Conservation (phyloP, 2,797 vertebrate species). For the Sebastes steindachneri region DNA sequence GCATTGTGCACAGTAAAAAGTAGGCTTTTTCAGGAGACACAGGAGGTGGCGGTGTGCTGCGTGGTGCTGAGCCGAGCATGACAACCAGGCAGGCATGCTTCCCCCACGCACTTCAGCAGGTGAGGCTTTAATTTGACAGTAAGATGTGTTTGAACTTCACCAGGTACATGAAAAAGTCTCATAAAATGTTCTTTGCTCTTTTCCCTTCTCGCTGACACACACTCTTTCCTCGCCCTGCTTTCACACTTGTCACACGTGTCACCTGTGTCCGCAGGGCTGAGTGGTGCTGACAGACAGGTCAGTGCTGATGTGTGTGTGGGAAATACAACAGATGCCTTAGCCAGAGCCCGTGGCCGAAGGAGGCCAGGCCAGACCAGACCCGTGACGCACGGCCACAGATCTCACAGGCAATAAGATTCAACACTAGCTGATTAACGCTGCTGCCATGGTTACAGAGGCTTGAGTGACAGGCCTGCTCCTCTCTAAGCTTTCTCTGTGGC, state of each 20-base stretch:
- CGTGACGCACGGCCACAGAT: conserved; percentile 50
- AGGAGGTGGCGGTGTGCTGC: conserved; percentile 44
- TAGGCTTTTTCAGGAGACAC: conserved; percentile 38
- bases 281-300: conserved; percentile 14
- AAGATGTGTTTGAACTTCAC: conserved; percentile 2
- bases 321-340: conserved; percentile 6
- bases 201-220: neutral
- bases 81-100: conserved; percentile 38
- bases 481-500: conserved; percentile 28
- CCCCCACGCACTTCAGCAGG: conserved; percentile 40
- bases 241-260: conserved; percentile 30
- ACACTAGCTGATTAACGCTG: conserved; percentile 55
- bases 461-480: conserved; percentile 59
- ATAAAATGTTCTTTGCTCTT: conserved; percentile 12
- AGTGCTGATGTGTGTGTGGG: neutral
- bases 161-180: neutral
- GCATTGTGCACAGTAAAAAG: conserved; percentile 60
- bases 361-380: conserved; percentile 19
- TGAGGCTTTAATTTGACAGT: conserved; percentile 10
- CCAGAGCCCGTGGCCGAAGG: conserved; percentile 12
- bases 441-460: conserved; percentile 59
- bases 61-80: conserved; percentile 45
- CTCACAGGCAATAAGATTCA: conserved; percentile 51
- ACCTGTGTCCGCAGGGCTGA: conserved; percentile 1
- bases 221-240: conserved; percentile 3